Evolutionary conservation across 2,888 invertebrate genomes (phyloP).

Genomic region (Nebria salina): DNA sequence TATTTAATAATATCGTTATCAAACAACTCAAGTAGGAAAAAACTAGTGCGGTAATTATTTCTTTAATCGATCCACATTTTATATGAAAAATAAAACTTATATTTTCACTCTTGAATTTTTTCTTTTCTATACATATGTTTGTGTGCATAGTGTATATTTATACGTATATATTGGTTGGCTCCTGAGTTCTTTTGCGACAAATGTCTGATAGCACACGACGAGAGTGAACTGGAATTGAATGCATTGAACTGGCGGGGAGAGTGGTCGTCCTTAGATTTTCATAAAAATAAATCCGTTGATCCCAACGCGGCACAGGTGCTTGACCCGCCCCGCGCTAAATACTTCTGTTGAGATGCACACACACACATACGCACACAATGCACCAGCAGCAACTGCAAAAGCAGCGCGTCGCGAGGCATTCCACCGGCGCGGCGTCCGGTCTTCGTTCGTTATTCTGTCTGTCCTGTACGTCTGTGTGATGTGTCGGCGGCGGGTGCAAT

Average conservation of each 20-base stretch:
- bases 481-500: neutral
- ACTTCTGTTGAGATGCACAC: constrained; percentile 4
- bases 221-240: constrained; percentile 26
- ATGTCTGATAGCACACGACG: constrained; percentile 20
- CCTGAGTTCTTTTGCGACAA: constrained; percentile 8
- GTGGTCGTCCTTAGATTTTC: constrained; percentile 68
- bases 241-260: constrained; percentile 56
- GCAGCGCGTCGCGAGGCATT: neutral
- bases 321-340: constrained; percentile 40
- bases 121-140: neutral
- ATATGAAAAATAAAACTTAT: constrained; percentile 13
- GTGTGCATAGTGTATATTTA: neutral
- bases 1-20: constrained; percentile 21
- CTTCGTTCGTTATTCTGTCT: constrained; percentile 1
- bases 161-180: neutral
- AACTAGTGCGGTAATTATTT: constrained; percentile 19
- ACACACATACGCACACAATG: constrained; percentile 19
- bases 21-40: neutral
- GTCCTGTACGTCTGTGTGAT: neutral
- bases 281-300: constrained; percentile 67
- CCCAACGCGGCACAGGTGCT: constrained; percentile 52
- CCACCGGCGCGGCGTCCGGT: neutral
- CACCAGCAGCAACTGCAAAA: neutral
- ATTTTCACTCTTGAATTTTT: neutral
- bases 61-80: constrained; percentile 36